phyloP scores from a whole-genome alignment of 23 tunicate genomes.

The Ciona savignyi region DNA sequence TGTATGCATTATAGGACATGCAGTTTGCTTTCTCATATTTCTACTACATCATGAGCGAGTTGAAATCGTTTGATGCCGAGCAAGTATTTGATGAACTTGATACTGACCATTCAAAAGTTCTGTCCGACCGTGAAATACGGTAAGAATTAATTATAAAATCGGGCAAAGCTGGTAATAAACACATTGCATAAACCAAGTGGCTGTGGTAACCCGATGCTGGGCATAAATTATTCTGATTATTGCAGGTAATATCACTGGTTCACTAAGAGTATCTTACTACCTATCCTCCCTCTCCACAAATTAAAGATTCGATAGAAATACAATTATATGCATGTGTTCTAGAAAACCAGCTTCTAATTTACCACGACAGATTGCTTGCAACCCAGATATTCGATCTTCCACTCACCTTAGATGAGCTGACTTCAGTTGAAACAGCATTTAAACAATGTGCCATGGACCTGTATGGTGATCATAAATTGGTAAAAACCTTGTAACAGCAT shows the following conservation, averaged over 20 bases:
- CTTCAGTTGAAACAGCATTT: slow-evolving; percentile 37
- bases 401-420: slow-evolving; percentile 61
- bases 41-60: slow-evolving; percentile 77
- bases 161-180: background rate
- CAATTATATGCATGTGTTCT: no score
- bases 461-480: slow-evolving; percentile 22
- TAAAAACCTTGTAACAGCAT: background rate
- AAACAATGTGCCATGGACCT: slow-evolving; percentile 68
- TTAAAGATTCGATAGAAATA: no score
- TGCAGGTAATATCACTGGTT: no score
- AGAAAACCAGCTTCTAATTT: no score
- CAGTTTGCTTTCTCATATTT: slow-evolving; percentile 94
- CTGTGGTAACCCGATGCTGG: no score
- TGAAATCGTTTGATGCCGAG: slow-evolving; percentile 14
- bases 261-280: no score
- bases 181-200: background rate
- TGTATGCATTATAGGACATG: slow-evolving; percentile 89
- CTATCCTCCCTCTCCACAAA: no score
- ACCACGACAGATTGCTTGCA: slow-evolving; percentile 49
- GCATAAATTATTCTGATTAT: no score
- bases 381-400: slow-evolving; percentile 56
- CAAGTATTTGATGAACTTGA: slow-evolving; percentile 70
- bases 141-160: background rate
- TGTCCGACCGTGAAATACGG: slow-evolving; percentile 94
- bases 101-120: slow-evolving; percentile 58